These are phyloP conservation scores for Drosophila austrosaltans DNA, from an alignment of 2,888 invertebrate species.

Conservation along the genomic window DNA sequence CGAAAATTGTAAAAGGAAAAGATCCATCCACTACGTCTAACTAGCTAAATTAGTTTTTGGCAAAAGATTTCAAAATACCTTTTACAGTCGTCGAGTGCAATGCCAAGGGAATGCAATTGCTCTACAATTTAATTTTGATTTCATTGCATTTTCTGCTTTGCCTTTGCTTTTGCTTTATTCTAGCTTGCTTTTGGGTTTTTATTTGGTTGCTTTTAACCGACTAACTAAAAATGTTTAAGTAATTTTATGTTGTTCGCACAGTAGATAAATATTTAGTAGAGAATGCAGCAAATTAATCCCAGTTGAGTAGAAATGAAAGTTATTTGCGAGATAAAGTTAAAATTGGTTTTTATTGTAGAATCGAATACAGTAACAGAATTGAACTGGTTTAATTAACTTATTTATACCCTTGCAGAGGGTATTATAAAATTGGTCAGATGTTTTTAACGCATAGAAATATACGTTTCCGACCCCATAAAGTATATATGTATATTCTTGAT, in stretches of 20 bases:
- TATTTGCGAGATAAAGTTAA: not conserved
- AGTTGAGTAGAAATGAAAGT: not conserved
- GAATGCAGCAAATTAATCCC: constrained; percentile 9
- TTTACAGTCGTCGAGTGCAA: not conserved
- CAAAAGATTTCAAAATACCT: not conserved
- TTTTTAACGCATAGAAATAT: no score
- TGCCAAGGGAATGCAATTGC: constrained; percentile 10
- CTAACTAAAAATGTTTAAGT: constrained; percentile 2
- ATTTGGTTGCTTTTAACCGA: not conserved
- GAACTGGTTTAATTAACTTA: not conserved
- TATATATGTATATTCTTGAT: no score
- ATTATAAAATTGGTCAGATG: no score
- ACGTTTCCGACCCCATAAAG: no score
- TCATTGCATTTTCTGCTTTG: not conserved
- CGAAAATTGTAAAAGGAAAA: not conserved
- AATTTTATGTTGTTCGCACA: constrained; percentile 1
- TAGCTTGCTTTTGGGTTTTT: not conserved
- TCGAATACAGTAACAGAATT: not conserved
- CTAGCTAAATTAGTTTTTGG: not conserved
- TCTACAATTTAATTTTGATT: constrained; percentile 15
- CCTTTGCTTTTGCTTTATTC: not conserved
- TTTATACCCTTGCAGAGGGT: no score
- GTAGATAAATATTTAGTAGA: not conserved
- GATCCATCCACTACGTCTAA: not conserved
- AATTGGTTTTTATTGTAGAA: not conserved